Evolutionary conservation across 2,113 vertebrate species (phyloP).

Genomic region (Felis chaus): DNA sequence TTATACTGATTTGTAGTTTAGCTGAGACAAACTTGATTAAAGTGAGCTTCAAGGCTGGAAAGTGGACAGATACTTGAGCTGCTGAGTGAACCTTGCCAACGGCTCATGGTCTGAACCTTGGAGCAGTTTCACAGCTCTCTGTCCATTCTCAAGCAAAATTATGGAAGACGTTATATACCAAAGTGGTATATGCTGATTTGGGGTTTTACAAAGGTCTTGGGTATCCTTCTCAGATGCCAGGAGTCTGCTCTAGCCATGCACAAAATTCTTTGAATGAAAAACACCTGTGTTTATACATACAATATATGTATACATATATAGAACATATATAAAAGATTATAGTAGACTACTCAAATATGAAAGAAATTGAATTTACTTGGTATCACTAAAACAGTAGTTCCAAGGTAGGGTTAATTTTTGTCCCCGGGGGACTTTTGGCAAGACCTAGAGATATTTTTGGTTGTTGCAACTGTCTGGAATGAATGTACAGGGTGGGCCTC

Average conservation of each 20-base stretch:
- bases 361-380: neutral
- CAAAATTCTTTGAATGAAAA: neutral
- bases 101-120: neutral
- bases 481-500: fast-evolving
- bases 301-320: neutral
- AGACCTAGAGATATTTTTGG: neutral
- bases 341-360: neutral
- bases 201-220: neutral
- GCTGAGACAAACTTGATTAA: neutral
- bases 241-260: neutral
- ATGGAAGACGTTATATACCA: neutral
- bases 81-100: neutral
- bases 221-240: neutral
- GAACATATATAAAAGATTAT: neutral
- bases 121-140: neutral
- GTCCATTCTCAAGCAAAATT: neutral
- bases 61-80: neutral
- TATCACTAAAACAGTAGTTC: neutral
- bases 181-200: neutral
- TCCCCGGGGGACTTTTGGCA: neutral
- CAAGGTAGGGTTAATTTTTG: neutral
- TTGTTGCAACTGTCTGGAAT: neutral
- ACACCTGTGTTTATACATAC: neutral
- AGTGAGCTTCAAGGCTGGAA: neutral
- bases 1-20: neutral